phyloP scores from a whole-genome alignment of 2,888 invertebrate genomes.

The Saturnia pavonia region DNA sequence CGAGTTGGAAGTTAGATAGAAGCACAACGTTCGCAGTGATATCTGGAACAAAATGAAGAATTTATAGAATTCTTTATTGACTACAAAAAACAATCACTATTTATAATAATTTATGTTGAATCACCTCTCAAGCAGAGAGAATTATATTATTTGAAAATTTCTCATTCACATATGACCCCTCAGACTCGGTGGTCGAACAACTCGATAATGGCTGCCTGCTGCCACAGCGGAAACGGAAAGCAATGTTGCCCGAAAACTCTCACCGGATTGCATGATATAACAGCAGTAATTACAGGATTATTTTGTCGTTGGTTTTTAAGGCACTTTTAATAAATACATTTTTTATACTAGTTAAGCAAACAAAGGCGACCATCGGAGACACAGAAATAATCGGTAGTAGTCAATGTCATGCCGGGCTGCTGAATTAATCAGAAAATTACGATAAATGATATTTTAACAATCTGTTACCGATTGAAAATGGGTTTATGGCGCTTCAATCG shows the following conservation, averaged over 20 bases:
- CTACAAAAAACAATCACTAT: neutral
- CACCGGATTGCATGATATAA: too few species aligned
- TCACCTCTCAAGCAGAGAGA: slow-evolving; percentile 79
- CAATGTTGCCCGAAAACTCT: slow-evolving; percentile 26
- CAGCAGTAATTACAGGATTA: too few species aligned
- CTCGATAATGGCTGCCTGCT: slow-evolving; percentile 81
- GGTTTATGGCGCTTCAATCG: too few species aligned
- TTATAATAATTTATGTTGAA: slow-evolving; percentile 29
- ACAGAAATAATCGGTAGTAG: too few species aligned
- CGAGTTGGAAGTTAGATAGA: slow-evolving; percentile 12
- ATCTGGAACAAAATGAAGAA: slow-evolving; percentile 62
- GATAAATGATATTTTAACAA: too few species aligned
- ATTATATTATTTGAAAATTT: slow-evolving; percentile 57
- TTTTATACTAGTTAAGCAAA: too few species aligned
- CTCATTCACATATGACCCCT: slow-evolving; percentile 67
- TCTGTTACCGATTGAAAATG: too few species aligned
- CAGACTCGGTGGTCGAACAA: slow-evolving; percentile 84
- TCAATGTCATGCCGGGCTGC: too few species aligned
- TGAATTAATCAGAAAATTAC: too few species aligned
- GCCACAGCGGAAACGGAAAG: slow-evolving; percentile 48
- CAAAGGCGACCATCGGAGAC: too few species aligned
- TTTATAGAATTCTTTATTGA: slow-evolving; percentile 1
- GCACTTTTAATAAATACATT: too few species aligned
- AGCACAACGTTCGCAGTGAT: slow-evolving; percentile 55
- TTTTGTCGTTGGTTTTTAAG: too few species aligned